These are phyloP conservation scores for Hyperoplus lanceolatus DNA, from an alignment of 2,797 vertebrate genomes.

Conservation along the genomic window DNA sequence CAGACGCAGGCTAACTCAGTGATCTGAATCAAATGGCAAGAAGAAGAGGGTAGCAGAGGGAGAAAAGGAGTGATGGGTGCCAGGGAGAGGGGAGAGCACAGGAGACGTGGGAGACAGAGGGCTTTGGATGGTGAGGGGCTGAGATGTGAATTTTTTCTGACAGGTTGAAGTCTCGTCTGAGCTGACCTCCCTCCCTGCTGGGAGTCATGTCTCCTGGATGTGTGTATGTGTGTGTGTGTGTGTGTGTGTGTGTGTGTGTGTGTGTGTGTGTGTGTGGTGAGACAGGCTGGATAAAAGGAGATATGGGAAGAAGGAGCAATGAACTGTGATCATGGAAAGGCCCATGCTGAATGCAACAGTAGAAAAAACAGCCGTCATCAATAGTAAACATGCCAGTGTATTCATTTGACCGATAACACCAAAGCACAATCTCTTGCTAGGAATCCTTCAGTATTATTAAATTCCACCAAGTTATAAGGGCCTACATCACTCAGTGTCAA, in stretches of 20 bases:
- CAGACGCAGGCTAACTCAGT: slow-evolving; percentile 77
- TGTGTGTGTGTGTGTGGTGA: slow-evolving; percentile 25
- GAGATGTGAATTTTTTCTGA: slow-evolving; percentile 86
- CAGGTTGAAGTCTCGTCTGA: slow-evolving; percentile 85
- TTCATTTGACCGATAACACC: slow-evolving; percentile 31
- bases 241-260: too few relatives aligned
- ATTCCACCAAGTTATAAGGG: slow-evolving; percentile 37
- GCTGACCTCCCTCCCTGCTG: slow-evolving; percentile 75
- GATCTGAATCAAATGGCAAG: slow-evolving; percentile 83
- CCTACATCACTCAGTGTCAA: slow-evolving; percentile 58
- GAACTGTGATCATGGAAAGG: slow-evolving; percentile 71
- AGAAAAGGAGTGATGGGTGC: slow-evolving; percentile 85
- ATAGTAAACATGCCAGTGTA: slow-evolving; percentile 16
- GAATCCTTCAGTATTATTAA: slow-evolving; percentile 37
- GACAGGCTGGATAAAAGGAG: slow-evolving; percentile 63
- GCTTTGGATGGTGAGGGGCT: slow-evolving; percentile 76
- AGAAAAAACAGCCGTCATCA: slow-evolving; percentile 38
- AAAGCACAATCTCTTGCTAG: slow-evolving; percentile 27
- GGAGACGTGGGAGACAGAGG: slow-evolving; percentile 68
- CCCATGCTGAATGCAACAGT: slow-evolving; percentile 26
- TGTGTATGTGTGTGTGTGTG: too few relatives aligned
- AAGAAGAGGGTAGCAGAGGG: slow-evolving; percentile 69
- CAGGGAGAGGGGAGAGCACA: slow-evolving; percentile 68
- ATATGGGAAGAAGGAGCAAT: slow-evolving; percentile 58
- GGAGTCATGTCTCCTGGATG: slow-evolving; percentile 69